Percentiles rank a stretch among this genome's conserved stretches.
These are phyloP conservation scores for Dyspetes luteomarginatus DNA, from an alignment of 2,888 invertebrate species.

Conservation along the genomic window DNA sequence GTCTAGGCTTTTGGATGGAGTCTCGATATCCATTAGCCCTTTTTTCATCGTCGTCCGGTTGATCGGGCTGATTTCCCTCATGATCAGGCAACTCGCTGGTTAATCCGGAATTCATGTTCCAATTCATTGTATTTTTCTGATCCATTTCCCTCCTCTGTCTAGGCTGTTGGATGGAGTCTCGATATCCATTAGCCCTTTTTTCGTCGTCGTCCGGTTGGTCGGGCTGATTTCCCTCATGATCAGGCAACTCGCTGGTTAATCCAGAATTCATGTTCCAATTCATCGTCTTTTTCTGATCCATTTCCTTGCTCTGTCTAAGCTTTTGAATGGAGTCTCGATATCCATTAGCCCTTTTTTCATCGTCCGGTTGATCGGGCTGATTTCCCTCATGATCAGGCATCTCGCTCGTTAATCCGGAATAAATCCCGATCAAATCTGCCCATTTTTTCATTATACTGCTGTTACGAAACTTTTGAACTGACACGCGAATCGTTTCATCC, in stretches of 20 bases:
- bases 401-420: constrained; percentile 30
- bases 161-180: not conserved
- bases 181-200: not conserved
- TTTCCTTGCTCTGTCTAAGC: not conserved
- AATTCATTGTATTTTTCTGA: not conserved
- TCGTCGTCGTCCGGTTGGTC: constrained; percentile 11
- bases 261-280: not conserved
- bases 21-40: not conserved
- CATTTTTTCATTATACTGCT: constrained; percentile 23
- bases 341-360: not conserved
- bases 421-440: constrained; percentile 14
- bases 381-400: constrained; percentile 19
- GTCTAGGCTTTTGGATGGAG: not conserved
- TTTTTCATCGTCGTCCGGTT: constrained; percentile 9
- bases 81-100: constrained; percentile 29
- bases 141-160: not conserved
- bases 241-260: constrained; percentile 36
- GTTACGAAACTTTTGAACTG: constrained; percentile 10
- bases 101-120: too few relatives aligned
- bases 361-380: constrained; percentile 7
- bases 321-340: not conserved
- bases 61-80: constrained; percentile 8
- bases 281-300: not conserved
- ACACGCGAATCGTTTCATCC: constrained; percentile 43
- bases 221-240: constrained; percentile 4